Evolutionary conservation across 2,888 invertebrate species (phyloP).

Genomic region (Escarpia spicata): DNA sequence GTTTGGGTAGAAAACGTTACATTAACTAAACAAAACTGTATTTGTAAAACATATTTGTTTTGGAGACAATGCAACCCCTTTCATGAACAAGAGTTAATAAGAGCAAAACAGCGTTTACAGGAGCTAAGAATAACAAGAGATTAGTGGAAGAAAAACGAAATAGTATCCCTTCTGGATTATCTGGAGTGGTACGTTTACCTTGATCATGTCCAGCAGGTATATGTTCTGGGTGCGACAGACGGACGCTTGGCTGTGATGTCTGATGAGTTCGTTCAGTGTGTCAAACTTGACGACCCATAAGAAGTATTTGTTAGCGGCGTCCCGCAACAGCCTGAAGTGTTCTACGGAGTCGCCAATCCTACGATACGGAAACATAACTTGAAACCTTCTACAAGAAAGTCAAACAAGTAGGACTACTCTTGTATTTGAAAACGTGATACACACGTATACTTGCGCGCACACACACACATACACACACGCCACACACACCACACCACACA

Average conservation of each 20-base stretch:
- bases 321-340: slow-evolving; percentile 81
- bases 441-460: too few species aligned
- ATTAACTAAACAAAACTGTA: too few species aligned
- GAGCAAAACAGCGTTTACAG: not conserved
- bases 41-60: too few species aligned
- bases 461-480: not conserved
- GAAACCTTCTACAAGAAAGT: not conserved
- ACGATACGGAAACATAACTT: slow-evolving; percentile 27
- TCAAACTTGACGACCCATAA: slow-evolving; percentile 99
- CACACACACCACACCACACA: not conserved
- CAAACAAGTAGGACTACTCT: not conserved
- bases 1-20: too few species aligned
- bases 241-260: slow-evolving; percentile 88
- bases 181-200: slow-evolving; percentile 25
- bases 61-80: too few species aligned
- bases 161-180: slow-evolving; percentile 24
- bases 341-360: slow-evolving; percentile 61
- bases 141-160: not conserved
- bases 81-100: not conserved
- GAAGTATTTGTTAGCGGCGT: slow-evolving; percentile 98
- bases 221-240: slow-evolving; percentile 97
- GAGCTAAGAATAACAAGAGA: not conserved
- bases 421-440: too few species aligned
- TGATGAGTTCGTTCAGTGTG: slow-evolving; percentile 97
- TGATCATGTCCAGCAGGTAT: slow-evolving; percentile 88